Conservation (phyloP, 2,888 invertebrate species). For the Nephrotoma appendiculata region DNA sequence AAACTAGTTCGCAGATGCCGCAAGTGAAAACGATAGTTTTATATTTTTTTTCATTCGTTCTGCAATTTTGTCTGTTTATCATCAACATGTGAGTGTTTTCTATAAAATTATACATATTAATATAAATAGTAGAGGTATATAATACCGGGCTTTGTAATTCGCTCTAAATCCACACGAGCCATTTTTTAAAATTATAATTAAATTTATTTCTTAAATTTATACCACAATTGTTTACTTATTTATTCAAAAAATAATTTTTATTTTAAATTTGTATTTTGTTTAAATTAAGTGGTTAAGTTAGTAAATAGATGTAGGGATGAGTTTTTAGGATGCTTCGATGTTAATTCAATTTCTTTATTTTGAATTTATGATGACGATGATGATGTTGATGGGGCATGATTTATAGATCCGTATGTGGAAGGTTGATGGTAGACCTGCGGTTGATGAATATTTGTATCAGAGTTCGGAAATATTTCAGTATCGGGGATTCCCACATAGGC, state of each 20-base stretch:
- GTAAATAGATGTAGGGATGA: not conserved
- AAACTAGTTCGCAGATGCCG: not conserved
- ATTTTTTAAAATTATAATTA: not conserved
- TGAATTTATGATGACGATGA: not conserved
- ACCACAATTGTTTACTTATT: not conserved
- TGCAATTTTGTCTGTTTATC: not conserved
- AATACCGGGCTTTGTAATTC: not conserved
- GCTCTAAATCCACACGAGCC: not conserved
- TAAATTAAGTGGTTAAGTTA: not conserved
- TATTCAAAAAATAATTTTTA: not conserved
- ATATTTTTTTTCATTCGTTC: not conserved
- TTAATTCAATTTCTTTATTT: not conserved
- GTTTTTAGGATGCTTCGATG: not conserved
- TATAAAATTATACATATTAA: not conserved
- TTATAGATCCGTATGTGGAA: slow-evolving; percentile 24
- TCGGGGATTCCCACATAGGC: not conserved
- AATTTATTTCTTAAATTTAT: not conserved
- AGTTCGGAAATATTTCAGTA: not conserved
- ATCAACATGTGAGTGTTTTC: not conserved
- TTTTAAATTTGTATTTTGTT: not conserved
- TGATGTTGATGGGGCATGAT: slow-evolving; percentile 7
- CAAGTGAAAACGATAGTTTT: not conserved
- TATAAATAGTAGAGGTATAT: not conserved
- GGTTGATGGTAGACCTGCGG: not conserved
- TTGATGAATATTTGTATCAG: not conserved